These are phyloP conservation scores for Paratilapia polleni DNA, from an alignment of 2,113 vertebrate genomes.

Conservation along the genomic window DNA sequence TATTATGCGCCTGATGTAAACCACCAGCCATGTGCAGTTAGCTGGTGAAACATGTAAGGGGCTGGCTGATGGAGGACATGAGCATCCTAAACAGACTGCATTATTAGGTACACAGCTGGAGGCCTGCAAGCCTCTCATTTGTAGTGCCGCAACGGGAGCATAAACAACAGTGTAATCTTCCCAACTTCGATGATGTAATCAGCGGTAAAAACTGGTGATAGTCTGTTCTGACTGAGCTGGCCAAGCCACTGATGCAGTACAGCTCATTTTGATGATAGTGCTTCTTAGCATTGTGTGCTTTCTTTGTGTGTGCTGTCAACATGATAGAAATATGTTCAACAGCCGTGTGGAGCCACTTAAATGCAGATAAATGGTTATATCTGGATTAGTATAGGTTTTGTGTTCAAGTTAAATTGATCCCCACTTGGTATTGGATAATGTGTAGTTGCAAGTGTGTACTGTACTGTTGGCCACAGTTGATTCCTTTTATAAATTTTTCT, in stretches of 20 bases:
- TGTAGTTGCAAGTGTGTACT: background rate
- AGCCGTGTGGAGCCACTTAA: background rate
- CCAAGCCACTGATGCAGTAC: slow-evolving; percentile 31
- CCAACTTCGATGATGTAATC: slow-evolving; percentile 74
- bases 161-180: slow-evolving; percentile 71
- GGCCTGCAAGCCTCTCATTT: slow-evolving; percentile 66
- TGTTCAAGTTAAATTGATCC: slow-evolving; percentile 33
- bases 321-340: background rate
- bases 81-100: slow-evolving; percentile 66
- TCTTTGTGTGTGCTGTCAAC: slow-evolving; percentile 15
- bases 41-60: slow-evolving; percentile 64
- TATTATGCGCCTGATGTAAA: slow-evolving; percentile 57
- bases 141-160: slow-evolving; percentile 56
- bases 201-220: slow-evolving; percentile 65
- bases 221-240: slow-evolving; percentile 37
- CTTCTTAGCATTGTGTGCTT: background rate
- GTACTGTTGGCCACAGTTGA: background rate
- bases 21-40: slow-evolving; percentile 55
- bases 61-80: slow-evolving; percentile 63
- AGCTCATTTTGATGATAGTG: slow-evolving; percentile 12
- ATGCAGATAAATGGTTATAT: slow-evolving; percentile 15
- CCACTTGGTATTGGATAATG: slow-evolving; percentile 27
- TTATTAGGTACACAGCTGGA: slow-evolving; percentile 75
- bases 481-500: background rate
- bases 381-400: slow-evolving; percentile 24